A percentile compares a stretch with the other conserved stretches of the same genome.
These are phyloP conservation scores for Gadus chalcogrammus DNA, from an alignment of 2,113 vertebrate species.

Conservation along the genomic window DNA sequence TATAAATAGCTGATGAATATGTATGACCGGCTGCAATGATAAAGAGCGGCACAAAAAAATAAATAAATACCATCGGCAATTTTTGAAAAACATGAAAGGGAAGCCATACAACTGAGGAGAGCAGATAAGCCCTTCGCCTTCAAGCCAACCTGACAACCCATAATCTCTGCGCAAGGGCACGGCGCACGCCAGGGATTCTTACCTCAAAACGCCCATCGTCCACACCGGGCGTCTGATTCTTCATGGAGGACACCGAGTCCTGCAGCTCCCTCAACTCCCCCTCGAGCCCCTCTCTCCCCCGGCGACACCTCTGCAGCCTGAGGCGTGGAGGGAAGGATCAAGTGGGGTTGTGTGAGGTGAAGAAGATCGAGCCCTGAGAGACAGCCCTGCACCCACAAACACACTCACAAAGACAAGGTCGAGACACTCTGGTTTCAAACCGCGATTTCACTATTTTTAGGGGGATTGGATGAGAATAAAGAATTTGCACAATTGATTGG, in stretches of 20 bases:
- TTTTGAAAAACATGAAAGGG: too few relatives aligned
- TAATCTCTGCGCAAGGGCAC: constrained; percentile 24
- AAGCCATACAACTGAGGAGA: background rate
- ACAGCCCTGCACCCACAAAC: too few relatives aligned
- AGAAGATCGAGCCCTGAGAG: too few relatives aligned
- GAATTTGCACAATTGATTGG: too few relatives aligned
- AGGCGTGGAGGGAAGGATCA: constrained; percentile 4
- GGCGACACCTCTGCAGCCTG: constrained; percentile 81
- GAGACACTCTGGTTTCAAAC: too few relatives aligned
- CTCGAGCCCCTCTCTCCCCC: constrained; percentile 82
- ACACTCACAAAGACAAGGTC: too few relatives aligned
- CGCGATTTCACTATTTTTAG: too few relatives aligned
- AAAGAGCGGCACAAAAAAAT: background rate
- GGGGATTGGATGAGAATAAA: too few relatives aligned
- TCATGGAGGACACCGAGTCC: constrained; percentile 58
- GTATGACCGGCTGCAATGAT: constrained; percentile 1
- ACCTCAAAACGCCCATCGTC: constrained; percentile 61
- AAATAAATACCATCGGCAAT: background rate
- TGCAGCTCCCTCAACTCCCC: constrained; percentile 73
- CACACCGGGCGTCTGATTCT: constrained; percentile 59
- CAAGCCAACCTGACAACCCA: too few relatives aligned
- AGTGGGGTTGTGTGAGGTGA: background rate
- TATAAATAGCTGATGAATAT: background rate
- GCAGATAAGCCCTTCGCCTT: constrained; percentile 14
- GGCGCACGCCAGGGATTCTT: constrained; percentile 19